These are phyloP conservation scores for Silurus lanzhouensis DNA, from an alignment of 2,797 vertebrate genomes.

Conservation along the genomic window DNA sequence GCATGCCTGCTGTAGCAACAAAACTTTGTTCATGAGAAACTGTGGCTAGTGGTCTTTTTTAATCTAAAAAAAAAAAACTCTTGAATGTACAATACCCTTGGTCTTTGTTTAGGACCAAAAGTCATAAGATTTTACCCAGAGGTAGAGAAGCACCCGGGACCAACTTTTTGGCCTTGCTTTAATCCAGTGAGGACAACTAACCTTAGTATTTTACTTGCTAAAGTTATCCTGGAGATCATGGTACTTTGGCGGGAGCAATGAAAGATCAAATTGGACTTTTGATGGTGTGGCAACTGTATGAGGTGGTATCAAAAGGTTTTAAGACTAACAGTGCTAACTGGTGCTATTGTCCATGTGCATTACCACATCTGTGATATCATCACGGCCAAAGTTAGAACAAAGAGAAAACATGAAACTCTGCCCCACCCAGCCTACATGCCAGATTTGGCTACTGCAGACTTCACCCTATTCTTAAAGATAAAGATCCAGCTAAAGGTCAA, in stretches of 20 bases:
- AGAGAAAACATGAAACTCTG: too few relatives aligned
- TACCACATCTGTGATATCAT: too few relatives aligned
- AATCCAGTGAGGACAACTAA: neutral
- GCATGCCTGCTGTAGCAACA: neutral
- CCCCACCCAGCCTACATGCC: too few relatives aligned
- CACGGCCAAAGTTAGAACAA: too few relatives aligned
- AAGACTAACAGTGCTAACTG: too few relatives aligned
- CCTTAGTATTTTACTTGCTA: neutral
- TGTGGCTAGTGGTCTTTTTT: neutral
- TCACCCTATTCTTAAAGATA: too few relatives aligned
- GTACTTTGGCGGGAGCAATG: neutral
- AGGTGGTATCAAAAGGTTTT: too few relatives aligned
- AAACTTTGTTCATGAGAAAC: neutral
- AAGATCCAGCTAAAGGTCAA: too few relatives aligned
- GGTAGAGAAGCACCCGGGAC: neutral
- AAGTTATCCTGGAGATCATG: neutral
- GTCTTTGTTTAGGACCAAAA: neutral
- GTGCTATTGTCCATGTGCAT: too few relatives aligned
- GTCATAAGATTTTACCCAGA: neutral
- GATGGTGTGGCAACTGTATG: neutral
- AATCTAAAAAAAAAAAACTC: neutral
- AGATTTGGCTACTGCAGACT: too few relatives aligned
- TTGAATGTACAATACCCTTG: neutral
- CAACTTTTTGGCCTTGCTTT: neutral
- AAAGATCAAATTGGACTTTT: neutral